phyloP scores from a whole-genome alignment of 1,140 invertebrate species.

The Phymorhynchus buccinoides region DNA sequence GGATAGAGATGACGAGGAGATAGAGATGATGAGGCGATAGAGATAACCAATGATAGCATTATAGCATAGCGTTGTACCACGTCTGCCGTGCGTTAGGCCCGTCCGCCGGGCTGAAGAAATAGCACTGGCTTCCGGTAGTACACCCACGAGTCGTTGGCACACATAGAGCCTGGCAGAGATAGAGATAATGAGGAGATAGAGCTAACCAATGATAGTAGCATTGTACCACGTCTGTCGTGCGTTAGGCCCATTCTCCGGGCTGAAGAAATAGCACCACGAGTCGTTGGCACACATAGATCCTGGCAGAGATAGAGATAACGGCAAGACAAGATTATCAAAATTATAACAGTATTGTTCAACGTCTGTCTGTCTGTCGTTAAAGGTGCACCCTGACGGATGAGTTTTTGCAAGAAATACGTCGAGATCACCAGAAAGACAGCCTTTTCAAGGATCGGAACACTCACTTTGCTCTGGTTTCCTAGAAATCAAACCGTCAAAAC shows the following conservation, averaged over 20 bases:
- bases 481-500: too few species aligned
- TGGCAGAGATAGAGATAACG: too few species aligned
- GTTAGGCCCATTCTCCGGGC: constrained; percentile 34
- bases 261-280: constrained; percentile 54
- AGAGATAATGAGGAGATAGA: constrained; percentile 2
- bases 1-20: constrained; percentile 8
- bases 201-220: too few species aligned
- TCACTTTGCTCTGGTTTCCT: too few species aligned
- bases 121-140: constrained; percentile 48
- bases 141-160: constrained; percentile 47
- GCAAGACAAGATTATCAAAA: neutral
- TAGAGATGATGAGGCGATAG: neutral
- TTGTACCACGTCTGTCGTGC: constrained; percentile 40
- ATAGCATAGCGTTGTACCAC: too few species aligned
- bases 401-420: too few species aligned
- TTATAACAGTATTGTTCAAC: too few species aligned
- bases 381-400: too few species aligned
- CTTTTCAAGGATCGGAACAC: too few species aligned
- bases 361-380: too few species aligned
- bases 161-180: constrained; percentile 18
- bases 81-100: constrained; percentile 17
- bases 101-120: constrained; percentile 42
- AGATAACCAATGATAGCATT: too few species aligned
- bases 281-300: constrained; percentile 31
- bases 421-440: too few species aligned